phyloP scores from a whole-genome alignment of 2,888 invertebrate species.

The Celastrina argiolus region DNA sequence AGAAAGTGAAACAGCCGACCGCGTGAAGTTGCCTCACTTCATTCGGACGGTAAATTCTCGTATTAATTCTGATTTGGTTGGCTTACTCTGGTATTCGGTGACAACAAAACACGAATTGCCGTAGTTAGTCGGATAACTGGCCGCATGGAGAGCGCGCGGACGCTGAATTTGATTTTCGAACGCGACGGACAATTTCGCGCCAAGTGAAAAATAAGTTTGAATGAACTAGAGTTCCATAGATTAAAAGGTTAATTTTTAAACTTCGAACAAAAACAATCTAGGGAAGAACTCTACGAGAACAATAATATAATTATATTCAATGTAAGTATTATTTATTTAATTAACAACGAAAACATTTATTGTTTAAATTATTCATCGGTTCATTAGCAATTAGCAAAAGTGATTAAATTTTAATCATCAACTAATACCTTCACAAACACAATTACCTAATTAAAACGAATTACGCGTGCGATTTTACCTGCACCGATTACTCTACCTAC shows the following conservation, averaged over 20 bases:
- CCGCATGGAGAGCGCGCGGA: slow-evolving; percentile 37
- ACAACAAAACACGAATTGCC: slow-evolving; percentile 39
- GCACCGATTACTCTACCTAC: not conserved
- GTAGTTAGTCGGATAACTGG: slow-evolving; percentile 49
- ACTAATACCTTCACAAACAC: slow-evolving; percentile 2
- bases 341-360: not conserved
- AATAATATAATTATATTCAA: not conserved
- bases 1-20: slow-evolving; percentile 61
- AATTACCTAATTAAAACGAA: not conserved
- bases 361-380: not conserved
- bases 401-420: not conserved
- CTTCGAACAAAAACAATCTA: not conserved
- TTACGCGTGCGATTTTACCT: not conserved
- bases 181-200: slow-evolving; percentile 31
- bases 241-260: not conserved
- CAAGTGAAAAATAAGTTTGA: slow-evolving; percentile 18
- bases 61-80: slow-evolving; percentile 58
- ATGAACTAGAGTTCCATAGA: not conserved
- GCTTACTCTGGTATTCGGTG: slow-evolving; percentile 63
- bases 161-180: slow-evolving; percentile 35
- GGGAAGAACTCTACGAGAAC: not conserved
- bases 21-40: slow-evolving; percentile 40
- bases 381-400: not conserved
- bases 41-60: slow-evolving; percentile 44
- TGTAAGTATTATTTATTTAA: not conserved